phyloP scores from a whole-genome alignment of 1,140 invertebrate species.

The Pseudachorutes palmiensis region DNA sequence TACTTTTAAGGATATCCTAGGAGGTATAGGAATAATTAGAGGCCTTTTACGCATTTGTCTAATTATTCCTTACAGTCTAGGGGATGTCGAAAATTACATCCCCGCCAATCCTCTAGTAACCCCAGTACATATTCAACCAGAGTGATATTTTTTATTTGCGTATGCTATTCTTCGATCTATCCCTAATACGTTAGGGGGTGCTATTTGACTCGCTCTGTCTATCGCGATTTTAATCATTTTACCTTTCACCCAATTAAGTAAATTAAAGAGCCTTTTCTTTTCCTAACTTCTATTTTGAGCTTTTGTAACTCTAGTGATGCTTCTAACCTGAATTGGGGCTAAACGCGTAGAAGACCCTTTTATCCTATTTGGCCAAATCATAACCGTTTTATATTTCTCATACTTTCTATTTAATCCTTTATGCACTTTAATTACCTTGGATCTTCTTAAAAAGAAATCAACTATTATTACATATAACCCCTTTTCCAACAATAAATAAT shows the following conservation, averaged over 20 bases:
- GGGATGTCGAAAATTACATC: conserved; percentile 60
- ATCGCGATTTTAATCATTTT: conserved; percentile 55
- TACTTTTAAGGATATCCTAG: conserved; percentile 52
- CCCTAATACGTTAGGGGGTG: conserved; percentile 64
- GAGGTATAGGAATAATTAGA: conserved; percentile 49
- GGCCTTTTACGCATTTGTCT: conserved; percentile 45
- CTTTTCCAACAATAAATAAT: too few relatives aligned
- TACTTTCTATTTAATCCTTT: conserved; percentile 49
- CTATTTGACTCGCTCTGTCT: conserved; percentile 54
- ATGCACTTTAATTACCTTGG: too few relatives aligned
- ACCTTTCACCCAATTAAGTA: conserved; percentile 48
- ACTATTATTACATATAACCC: too few relatives aligned
- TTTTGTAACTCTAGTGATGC: conserved; percentile 47
- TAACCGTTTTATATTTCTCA: conserved; percentile 52
- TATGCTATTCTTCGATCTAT: conserved; percentile 65
- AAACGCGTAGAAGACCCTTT: conserved; percentile 54
- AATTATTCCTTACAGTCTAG: conserved; percentile 50
- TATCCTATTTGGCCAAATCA: conserved; percentile 52
- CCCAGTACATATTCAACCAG: conserved; percentile 61
- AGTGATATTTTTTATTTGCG: conserved; percentile 68
- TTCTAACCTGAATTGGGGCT: conserved; percentile 59
- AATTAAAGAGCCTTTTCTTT: conserved; percentile 49
- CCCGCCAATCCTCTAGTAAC: conserved; percentile 60
- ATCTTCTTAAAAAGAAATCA: too few relatives aligned
- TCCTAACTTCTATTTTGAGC: conserved; percentile 54